phyloP scores from a whole-genome alignment of 2,888 invertebrate species.

The Arge pagana region DNA sequence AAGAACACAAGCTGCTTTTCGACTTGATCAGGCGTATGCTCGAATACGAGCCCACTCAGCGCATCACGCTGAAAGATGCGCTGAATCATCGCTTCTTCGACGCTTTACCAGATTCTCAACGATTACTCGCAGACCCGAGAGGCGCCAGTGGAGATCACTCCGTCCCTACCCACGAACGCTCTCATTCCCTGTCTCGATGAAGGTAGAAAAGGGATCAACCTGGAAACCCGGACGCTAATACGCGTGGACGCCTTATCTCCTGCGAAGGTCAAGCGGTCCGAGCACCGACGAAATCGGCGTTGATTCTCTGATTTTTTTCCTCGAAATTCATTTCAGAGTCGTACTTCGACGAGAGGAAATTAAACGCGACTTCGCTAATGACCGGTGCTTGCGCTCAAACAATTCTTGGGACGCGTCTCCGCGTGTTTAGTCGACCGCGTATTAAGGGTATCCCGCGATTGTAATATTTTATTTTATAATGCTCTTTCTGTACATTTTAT shows the following conservation, averaged over 20 bases:
- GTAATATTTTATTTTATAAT: constrained; percentile 47
- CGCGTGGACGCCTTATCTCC: no score
- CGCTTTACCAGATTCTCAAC: constrained; percentile 78
- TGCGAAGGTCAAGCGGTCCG: no score
- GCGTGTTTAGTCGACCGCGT: constrained; percentile 48
- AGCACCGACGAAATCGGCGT: background rate
- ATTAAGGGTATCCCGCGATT: constrained; percentile 48
- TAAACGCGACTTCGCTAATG: no score
- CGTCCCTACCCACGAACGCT: constrained; percentile 66
- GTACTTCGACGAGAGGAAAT: no score
- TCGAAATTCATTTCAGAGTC: no score
- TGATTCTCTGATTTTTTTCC: background rate
- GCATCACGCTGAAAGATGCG: constrained; percentile 87
- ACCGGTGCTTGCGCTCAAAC: no score
- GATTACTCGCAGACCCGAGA: constrained; percentile 66
- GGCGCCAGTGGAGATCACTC: constrained; percentile 59
- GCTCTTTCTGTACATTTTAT: constrained; percentile 57
- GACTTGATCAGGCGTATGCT: constrained; percentile 95
- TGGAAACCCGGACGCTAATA: constrained; percentile 43
- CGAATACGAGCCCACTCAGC: constrained; percentile 92
- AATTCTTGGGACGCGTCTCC: no score
- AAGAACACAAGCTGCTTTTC: constrained; percentile 92
- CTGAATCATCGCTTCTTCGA: constrained; percentile 92
- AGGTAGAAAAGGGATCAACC: constrained; percentile 57
- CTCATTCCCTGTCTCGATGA: constrained; percentile 77